Evolutionary conservation across 1,140 invertebrate genomes (phyloP).

Genomic region (Lasioglossum baleicum): DNA sequence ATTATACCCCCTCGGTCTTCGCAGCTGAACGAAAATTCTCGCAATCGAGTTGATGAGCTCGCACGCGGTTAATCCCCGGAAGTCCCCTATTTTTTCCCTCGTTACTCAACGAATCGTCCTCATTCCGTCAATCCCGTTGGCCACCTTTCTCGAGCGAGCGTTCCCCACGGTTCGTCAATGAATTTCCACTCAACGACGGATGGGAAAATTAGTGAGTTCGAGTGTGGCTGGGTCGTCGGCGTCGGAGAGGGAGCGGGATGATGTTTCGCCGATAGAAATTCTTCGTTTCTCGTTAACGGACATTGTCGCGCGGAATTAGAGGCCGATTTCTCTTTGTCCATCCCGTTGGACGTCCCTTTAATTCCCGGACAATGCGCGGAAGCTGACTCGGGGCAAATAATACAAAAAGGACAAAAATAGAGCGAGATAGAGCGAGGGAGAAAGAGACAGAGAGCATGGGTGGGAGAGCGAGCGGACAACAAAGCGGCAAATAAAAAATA

Average conservation of each 20-base stretch:
- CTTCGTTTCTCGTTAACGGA: constrained; percentile 68
- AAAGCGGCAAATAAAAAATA: not conserved
- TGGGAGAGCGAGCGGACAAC: not conserved
- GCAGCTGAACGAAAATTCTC: not conserved
- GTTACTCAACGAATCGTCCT: constrained; percentile 3
- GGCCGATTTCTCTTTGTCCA: constrained; percentile 62
- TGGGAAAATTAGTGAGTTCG: not conserved
- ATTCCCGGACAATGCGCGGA: constrained; percentile 63
- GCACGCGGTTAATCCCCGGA: not conserved
- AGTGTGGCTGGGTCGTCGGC: not conserved
- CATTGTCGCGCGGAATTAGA: constrained; percentile 70
- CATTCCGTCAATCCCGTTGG: not conserved
- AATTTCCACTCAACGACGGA: not conserved
- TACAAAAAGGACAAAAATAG: constrained; percentile 9
- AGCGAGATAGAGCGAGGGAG: constrained; percentile 1
- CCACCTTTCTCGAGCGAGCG: not conserved
- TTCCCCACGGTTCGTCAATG: not conserved
- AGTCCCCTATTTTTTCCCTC: not conserved
- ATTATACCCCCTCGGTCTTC: not conserved
- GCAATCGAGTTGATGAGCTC: not conserved
- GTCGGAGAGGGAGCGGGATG: not conserved
- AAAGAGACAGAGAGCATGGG: not conserved
- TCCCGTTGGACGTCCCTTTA: constrained; percentile 51
- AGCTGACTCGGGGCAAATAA: constrained; percentile 21
- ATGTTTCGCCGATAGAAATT: constrained; percentile 20